Evolutionary conservation across 2,888 invertebrate species (phyloP).

Genomic region (Zeuzera pyrina): DNA sequence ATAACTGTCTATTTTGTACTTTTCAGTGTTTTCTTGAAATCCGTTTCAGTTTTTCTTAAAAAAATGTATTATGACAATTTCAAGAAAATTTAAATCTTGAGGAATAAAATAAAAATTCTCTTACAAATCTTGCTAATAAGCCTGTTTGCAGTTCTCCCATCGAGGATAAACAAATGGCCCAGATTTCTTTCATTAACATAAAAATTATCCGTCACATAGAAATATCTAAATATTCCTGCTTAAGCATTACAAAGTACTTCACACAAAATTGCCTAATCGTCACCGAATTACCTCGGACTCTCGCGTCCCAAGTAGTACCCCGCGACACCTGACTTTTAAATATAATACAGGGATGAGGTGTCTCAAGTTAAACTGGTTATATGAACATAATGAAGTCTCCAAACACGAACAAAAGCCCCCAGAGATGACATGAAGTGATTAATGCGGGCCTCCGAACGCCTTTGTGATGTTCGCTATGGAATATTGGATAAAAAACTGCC

Average conservation of each 20-base stretch:
- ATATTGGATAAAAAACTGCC: constrained; percentile 31
- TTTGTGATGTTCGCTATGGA: constrained; percentile 33
- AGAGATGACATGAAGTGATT: constrained; percentile 43
- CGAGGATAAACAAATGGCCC: too few species aligned
- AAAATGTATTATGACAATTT: too few species aligned
- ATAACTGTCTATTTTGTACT: too few species aligned
- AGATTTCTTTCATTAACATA: too few species aligned
- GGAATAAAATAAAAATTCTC: too few species aligned
- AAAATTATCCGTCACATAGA: too few species aligned
- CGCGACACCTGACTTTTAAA: not conserved
- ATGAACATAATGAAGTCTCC: constrained; percentile 34
- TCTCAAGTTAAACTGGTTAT: constrained; percentile 19
- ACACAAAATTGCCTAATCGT: constrained; percentile 14
- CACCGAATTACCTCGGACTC: constrained; percentile 8
- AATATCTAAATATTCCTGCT: too few species aligned
- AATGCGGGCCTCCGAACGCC: constrained; percentile 31
- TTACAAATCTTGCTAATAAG: too few species aligned
- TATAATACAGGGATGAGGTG: constrained; percentile 4
- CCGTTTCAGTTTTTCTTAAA: too few species aligned
- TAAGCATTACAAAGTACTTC: constrained; percentile 11
- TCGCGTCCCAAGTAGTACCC: not conserved
- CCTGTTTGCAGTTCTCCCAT: too few species aligned
- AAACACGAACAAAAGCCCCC: constrained; percentile 33
- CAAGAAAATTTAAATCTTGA: too few species aligned
- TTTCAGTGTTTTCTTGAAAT: too few species aligned